Conservation (phyloP, 2,113 vertebrate species). For the Istiophorus platypterus region DNA sequence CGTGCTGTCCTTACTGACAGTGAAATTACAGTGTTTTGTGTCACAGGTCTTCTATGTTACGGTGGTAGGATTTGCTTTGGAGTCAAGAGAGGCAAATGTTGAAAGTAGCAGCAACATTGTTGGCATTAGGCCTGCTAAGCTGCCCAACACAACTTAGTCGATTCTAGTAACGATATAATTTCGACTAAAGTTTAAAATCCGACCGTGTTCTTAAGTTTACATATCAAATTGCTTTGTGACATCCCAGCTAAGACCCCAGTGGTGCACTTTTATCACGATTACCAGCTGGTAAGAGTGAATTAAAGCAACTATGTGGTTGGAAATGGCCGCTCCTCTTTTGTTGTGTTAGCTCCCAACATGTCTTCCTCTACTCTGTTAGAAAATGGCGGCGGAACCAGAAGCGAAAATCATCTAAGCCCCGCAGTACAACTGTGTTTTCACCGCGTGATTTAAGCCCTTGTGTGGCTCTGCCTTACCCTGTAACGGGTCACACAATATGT, state of each 20-base stretch:
- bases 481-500: neutral
- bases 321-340: slow-evolving; percentile 99
- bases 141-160: neutral
- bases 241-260: neutral
- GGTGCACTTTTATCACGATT: slow-evolving; percentile 1
- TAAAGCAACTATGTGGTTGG: slow-evolving; percentile 70
- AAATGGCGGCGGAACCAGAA: slow-evolving; percentile 94
- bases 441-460: slow-evolving; percentile 36
- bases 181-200: neutral
- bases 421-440: slow-evolving; percentile 60
- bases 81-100: neutral
- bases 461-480: too few relatives aligned
- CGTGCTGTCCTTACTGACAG: neutral
- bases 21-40: neutral
- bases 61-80: neutral
- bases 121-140: slow-evolving; percentile 56
- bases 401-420: slow-evolving; percentile 83
- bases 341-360: slow-evolving; percentile 96
- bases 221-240: neutral
- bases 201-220: neutral
- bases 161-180: neutral
- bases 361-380: slow-evolving; percentile 92
- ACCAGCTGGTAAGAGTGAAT: neutral
- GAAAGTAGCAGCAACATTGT: slow-evolving; percentile 1
- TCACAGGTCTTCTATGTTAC: neutral